These are phyloP conservation scores for Rhynchotus rufescens DNA, from an alignment of 2,797 vertebrate genomes.

Conservation along the genomic window DNA sequence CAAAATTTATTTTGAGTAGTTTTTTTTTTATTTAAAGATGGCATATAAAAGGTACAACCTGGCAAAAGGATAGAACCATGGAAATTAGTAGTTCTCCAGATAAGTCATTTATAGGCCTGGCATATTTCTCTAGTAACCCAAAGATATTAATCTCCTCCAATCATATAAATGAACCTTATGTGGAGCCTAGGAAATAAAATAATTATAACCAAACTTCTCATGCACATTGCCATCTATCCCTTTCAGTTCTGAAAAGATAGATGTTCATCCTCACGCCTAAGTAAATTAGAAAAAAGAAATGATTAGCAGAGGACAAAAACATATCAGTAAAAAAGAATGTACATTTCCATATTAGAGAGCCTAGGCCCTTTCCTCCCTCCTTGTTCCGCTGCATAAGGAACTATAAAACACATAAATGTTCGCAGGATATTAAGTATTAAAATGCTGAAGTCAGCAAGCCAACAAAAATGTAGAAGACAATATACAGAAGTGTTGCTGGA, in stretches of 20 bases:
- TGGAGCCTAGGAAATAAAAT: slow-evolving; percentile 29
- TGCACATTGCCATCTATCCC: slow-evolving; percentile 14
- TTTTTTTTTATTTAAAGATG: background rate
- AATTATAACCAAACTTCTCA: slow-evolving; percentile 43
- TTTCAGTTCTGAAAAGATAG: background rate
- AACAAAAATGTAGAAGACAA: slow-evolving; percentile 58
- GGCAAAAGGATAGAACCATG: background rate
- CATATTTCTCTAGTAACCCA: slow-evolving; percentile 10
- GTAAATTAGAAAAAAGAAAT: slow-evolving; percentile 18
- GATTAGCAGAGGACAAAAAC: slow-evolving; percentile 1
- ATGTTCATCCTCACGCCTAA: slow-evolving; percentile 14
- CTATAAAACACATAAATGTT: slow-evolving; percentile 54
- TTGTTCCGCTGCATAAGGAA: slow-evolving; percentile 4
- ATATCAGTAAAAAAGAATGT: slow-evolving; percentile 24
- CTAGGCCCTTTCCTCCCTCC: background rate
- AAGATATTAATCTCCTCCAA: slow-evolving; percentile 33
- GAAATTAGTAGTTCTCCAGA: slow-evolving; percentile 34
- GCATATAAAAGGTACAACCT: background rate
- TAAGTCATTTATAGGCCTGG: slow-evolving; percentile 41
- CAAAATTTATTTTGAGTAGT: background rate
- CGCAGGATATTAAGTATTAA: slow-evolving; percentile 59
- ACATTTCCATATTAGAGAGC: slow-evolving; percentile 18
- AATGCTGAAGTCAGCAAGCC: slow-evolving; percentile 45
- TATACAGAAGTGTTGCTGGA: slow-evolving; percentile 44
- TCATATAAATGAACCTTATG: slow-evolving; percentile 37